Base-by-base conservation (phyloP, 1,140 invertebrate genomes). In the Pollicipes pollicipes region DNA sequence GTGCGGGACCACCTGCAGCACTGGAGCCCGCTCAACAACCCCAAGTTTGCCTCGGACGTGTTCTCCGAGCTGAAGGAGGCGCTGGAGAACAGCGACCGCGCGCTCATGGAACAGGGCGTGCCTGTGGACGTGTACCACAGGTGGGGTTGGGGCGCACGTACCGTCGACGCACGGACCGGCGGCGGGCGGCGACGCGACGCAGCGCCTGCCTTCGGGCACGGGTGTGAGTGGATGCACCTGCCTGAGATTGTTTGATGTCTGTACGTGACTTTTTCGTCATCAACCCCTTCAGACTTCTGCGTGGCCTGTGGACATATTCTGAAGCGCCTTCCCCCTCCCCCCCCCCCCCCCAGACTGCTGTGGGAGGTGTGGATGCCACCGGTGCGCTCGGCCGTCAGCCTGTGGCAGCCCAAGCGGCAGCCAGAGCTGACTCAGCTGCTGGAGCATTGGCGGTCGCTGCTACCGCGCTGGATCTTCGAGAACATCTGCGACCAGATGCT, bases 331-430 rank as follows among this genome's bases (percentile, higher is more conserved):
- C n/a, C n/a, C 27, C 30, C 27, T 21, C 35, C 17, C 13, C 24
- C 28, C 35, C 28, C n/a, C 29, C 28, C 30, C 24, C 1, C 8
- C n/a, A 84, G 84, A 74, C 80, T 96, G 6, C 81, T 97, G 70
- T 96, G 93, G 93, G 88, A 93, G 72, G 86, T 89, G 0, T 92
- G 93, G 86, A 89, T 95, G 84, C 93, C 93, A 35, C 83, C 83
- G 71, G 81, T 94, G 70, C 83, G 90, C 75, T 82, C 82, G 72
- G 84, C 88, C 45, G 83, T 73, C 68, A 73, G 72, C 4, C 70
- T 72, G 27, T 93, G 90, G 91, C 86, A 88, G 76, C 88, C 88
- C 31, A 84, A 90, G 85, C 86, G 76, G 37, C 80, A 79, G 72
- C 86, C 88, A 21, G 82, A 85, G 0, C 83, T 98, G 82, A 85